Conservation (phyloP, 2,797 vertebrate species). For the Danio kyathit region DNA sequence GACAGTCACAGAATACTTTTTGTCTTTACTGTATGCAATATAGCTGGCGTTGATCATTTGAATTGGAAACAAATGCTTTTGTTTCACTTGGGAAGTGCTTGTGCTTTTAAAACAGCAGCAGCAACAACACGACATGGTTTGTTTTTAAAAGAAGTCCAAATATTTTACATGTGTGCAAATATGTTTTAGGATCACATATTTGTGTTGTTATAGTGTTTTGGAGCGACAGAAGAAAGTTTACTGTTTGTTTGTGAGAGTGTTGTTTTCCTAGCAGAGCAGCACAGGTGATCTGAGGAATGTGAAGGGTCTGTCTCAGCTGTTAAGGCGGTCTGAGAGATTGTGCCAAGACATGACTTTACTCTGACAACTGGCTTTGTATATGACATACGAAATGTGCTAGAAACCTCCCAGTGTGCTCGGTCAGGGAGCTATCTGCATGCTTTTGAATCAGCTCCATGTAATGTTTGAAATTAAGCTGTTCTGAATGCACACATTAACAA, state of each 20-base stretch:
- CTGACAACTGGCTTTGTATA: slow-evolving; percentile 77
- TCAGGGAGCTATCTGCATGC: background rate
- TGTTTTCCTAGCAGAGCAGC: slow-evolving; percentile 60
- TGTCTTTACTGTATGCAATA: background rate
- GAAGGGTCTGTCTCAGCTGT: slow-evolving; percentile 78
- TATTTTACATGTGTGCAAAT: background rate
- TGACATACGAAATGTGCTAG: slow-evolving; percentile 64
- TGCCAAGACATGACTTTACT: slow-evolving; percentile 61
- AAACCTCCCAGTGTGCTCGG: slow-evolving; percentile 5
- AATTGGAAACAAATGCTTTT: background rate
- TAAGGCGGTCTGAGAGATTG: slow-evolving; percentile 63
- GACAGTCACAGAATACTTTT: too few relatives aligned
- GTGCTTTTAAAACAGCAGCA: background rate
- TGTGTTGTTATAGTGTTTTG: background rate
- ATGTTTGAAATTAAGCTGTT: too few relatives aligned
- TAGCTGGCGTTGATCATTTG: background rate
- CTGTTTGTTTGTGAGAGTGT: slow-evolving; percentile 35
- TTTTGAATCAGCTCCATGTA: background rate
- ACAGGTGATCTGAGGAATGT: slow-evolving; percentile 82
- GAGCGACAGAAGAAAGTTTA: slow-evolving; percentile 50
- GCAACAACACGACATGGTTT: background rate
- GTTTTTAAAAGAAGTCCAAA: background rate
- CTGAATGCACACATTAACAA: background rate
- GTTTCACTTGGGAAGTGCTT: background rate
- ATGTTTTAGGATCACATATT: too few relatives aligned